Evolutionary conservation across 2,113 vertebrate species (phyloP).

Genomic region (Jacana jacana): DNA sequence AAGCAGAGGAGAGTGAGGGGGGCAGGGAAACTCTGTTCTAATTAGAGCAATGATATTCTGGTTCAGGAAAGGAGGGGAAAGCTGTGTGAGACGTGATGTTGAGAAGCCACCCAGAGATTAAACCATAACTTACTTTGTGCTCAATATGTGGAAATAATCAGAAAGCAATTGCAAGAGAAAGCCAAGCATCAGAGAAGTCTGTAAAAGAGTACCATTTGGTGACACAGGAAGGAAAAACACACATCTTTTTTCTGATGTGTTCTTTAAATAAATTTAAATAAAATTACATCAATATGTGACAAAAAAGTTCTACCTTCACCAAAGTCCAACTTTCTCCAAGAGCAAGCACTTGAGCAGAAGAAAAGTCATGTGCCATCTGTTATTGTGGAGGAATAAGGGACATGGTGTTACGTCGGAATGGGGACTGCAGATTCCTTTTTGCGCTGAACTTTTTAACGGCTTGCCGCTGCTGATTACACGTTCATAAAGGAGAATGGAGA

Average conservation of each 20-base stretch:
- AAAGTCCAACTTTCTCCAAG: background rate
- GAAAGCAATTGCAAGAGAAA: background rate
- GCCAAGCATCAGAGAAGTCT: background rate
- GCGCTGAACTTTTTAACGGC: background rate
- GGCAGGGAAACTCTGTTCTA: background rate
- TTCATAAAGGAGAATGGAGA: background rate
- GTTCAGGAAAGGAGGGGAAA: background rate
- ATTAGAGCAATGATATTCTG: background rate
- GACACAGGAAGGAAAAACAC: background rate
- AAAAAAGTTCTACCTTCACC: background rate
- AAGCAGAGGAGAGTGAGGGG: fast-evolving
- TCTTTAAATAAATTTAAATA: background rate
- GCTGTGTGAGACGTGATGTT: background rate
- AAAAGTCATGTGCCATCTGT: background rate
- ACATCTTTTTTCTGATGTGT: background rate
- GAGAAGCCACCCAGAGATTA: background rate
- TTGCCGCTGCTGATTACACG: background rate
- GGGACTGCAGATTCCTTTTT: background rate
- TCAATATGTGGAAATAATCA: background rate
- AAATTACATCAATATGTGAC: background rate
- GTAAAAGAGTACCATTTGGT: background rate
- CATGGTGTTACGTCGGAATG: background rate
- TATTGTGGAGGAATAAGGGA: background rate
- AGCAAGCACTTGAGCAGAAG: background rate
- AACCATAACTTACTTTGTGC: background rate